phyloP scores from a whole-genome alignment of 1,140 invertebrate genomes.

The Aphaenogaster rudis region DNA sequence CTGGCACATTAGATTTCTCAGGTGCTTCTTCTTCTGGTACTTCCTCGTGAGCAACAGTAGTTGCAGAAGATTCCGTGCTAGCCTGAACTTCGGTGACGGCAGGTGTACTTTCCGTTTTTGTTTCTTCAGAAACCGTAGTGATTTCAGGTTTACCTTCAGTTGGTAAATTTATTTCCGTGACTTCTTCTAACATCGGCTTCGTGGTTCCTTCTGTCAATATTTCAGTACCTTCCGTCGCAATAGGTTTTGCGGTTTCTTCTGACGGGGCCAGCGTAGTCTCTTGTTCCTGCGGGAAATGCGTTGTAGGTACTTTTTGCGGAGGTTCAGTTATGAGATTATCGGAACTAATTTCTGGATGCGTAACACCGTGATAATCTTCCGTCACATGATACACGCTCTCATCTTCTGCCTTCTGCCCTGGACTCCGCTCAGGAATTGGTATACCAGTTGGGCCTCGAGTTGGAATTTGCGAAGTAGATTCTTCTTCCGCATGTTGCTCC shows the following conservation, averaged over 20 bases:
- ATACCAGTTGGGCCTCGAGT: conserved; percentile 77
- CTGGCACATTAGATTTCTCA: conserved; percentile 44
- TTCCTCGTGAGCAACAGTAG: background rate
- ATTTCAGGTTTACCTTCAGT: conserved; percentile 16
- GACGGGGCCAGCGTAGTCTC: conserved; percentile 15
- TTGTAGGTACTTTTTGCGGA: conserved; percentile 62
- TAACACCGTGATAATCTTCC: conserved; percentile 66
- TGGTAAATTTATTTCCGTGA: conserved; percentile 32
- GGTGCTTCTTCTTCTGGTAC: conserved; percentile 17
- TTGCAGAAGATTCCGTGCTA: conserved; percentile 26
- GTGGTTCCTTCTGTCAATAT: background rate
- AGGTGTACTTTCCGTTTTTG: background rate
- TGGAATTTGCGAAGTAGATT: conserved; percentile 51
- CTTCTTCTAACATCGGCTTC: conserved; percentile 26
- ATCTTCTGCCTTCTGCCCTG: conserved; percentile 83
- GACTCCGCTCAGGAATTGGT: conserved; percentile 77
- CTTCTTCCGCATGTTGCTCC: conserved; percentile 11
- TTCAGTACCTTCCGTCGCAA: conserved; percentile 20
- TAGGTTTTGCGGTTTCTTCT: conserved; percentile 38
- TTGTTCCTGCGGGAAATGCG: conserved; percentile 31
- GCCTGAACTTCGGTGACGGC: background rate
- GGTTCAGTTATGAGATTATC: conserved; percentile 73
- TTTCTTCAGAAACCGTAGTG: conserved; percentile 21
- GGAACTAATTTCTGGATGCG: conserved; percentile 66
- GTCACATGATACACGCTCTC: conserved; percentile 74